Percentiles rank a stretch among this genome's conserved stretches.
phyloP scores from a whole-genome alignment of 2,888 invertebrate species.

The Eulithis prunata region DNA sequence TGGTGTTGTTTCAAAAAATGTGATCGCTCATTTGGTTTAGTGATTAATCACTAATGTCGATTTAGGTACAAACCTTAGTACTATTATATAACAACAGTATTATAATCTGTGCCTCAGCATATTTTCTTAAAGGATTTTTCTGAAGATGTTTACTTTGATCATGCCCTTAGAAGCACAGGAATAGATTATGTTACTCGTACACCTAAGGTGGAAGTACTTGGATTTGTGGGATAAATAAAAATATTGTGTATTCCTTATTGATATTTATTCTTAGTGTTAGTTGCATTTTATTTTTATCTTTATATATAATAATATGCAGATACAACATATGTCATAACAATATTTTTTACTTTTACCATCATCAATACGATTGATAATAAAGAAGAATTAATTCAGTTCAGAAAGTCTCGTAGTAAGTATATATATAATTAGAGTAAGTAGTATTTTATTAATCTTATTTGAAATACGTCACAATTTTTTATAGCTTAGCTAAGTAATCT shows the following conservation, averaged over 20 bases:
- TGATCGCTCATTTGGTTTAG: too few species aligned
- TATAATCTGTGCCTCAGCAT: too few species aligned
- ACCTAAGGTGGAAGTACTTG: too few species aligned
- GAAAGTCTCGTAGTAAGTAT: constrained; percentile 30
- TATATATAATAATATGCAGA: constrained; percentile 34
- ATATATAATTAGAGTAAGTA: constrained; percentile 25
- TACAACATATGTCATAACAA: constrained; percentile 18
- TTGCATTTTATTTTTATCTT: too few species aligned
- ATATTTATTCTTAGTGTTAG: constrained; percentile 37
- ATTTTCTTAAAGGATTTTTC: too few species aligned
- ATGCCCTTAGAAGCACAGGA: too few species aligned
- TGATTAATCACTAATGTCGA: too few species aligned
- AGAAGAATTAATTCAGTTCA: constrained; percentile 27
- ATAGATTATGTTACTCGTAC: too few species aligned
- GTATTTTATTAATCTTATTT: constrained; percentile 38
- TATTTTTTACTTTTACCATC: constrained; percentile 15
- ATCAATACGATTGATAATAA: constrained; percentile 22
- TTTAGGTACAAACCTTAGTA: too few species aligned
- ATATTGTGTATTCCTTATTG: constrained; percentile 16
- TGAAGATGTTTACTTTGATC: too few species aligned
- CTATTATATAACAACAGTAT: too few species aligned
- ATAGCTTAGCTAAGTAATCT: constrained; percentile 33
- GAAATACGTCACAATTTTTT: constrained; percentile 46
- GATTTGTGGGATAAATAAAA: neutral
- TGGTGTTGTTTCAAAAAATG: too few species aligned